Evolutionary conservation across 2,888 invertebrate genomes (phyloP), one percentile per base, ranked within the genome.

Genomic region (Pterobdella sp.): DNA sequence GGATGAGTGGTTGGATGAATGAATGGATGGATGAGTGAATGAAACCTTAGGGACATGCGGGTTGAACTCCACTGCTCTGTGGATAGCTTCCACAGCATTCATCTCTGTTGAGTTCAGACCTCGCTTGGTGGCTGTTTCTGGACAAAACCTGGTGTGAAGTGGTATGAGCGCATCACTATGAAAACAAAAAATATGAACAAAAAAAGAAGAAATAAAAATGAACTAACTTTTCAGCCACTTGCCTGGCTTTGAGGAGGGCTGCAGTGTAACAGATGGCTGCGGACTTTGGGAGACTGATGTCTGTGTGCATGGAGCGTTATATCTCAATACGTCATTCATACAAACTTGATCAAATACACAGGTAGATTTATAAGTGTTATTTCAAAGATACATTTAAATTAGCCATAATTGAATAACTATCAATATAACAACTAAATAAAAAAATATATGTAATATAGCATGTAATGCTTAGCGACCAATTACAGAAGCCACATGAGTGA

Each of bases 41-140:
- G 10, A 69, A 80, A 87, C 87, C 84, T 94, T 94, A 73, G 95
- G 94, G 81, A 95, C 96, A 86, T 95, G 94, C 74, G 97, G 95
- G 87, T 97, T 97, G 85, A 93, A 96, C 84, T 94, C 95, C 67
- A 97, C 93, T 14, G 96, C 96, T 81, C 93, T 87, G 81, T 95
- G 94, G 79, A 94, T 93, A 0, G 93, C 93, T 85, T 94, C 93
- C 0, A 94, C 91, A 0, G 95, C 95, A 78, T 90, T 90, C 89
- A 91, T 90, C 84, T 95, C 95, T 26, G 92, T 91, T 29, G 91
- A 88, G 75, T 89, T 91, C 74, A 92, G 85, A 1, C 93, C 92
- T 79, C 91, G 86, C 84, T 91, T 91, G 78, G 90, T 90, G 49
- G 90, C 91, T 77, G 91, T 88, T 81, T 93, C 92, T 1, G 90